Percentiles rank a stretch among this genome's conserved stretches.
phyloP scores from a whole-genome alignment of 2,113 vertebrate genomes.

The Electrona antarctica region DNA sequence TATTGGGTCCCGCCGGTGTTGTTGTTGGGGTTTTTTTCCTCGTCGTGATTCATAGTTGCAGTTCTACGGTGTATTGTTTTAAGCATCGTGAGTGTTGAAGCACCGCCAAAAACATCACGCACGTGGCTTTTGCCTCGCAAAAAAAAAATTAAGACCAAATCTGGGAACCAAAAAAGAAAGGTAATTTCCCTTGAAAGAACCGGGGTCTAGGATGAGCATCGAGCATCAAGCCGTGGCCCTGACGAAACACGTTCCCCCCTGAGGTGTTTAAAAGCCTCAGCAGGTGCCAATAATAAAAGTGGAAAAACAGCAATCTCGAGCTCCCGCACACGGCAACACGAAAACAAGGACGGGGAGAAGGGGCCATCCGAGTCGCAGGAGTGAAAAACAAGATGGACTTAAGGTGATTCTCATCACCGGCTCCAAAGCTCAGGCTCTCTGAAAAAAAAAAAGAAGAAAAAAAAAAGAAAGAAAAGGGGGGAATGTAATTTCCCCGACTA shows the following conservation, averaged over 20 bases:
- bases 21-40: constrained; percentile 32
- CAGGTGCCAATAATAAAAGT: constrained; percentile 70
- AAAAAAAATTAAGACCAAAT: constrained; percentile 74
- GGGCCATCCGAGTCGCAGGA: constrained; percentile 66
- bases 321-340: constrained; percentile 64
- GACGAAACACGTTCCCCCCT: constrained; percentile 48
- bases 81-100: constrained; percentile 53
- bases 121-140: constrained; percentile 54
- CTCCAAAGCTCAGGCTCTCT: constrained; percentile 72
- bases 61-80: constrained; percentile 51
- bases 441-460: not conserved
- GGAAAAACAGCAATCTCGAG: constrained; percentile 58
- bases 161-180: constrained; percentile 67
- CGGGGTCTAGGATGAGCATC: constrained; percentile 58
- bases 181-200: constrained; percentile 70
- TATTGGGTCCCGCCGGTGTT: not conserved
- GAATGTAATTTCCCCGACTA: constrained; percentile 83
- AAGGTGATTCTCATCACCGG: constrained; percentile 73
- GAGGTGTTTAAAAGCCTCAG: constrained; percentile 65
- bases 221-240: constrained; percentile 37
- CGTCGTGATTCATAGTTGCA: constrained; percentile 34
- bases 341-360: constrained; percentile 61
- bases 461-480: constrained; percentile 52
- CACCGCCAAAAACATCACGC: constrained; percentile 50
- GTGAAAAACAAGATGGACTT: constrained; percentile 75